A percentile compares a stretch with the other conserved stretches of the same genome.
Evolutionary conservation across 2,113 vertebrate genomes (phyloP).

Genomic region (Cichladusa arquata): DNA sequence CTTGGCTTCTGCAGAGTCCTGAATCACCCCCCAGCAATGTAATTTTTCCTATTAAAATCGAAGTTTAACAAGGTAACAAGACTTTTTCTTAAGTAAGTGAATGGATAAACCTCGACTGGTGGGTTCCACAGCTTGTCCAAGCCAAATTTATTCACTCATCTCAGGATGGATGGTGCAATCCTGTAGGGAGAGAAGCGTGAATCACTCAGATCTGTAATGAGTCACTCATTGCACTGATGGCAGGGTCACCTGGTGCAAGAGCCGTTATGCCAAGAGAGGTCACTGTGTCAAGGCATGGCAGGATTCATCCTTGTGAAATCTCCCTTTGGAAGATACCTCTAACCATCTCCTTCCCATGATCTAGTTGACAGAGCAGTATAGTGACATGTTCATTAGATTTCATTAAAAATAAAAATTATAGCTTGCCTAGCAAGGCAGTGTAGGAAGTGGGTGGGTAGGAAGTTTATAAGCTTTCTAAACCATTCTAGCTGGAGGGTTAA

Average conservation of each 20-base stretch:
- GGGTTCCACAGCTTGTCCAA: not conserved
- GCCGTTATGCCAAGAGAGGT: not conserved
- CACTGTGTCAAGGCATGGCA: not conserved
- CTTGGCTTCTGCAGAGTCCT: not conserved
- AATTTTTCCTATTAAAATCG: not conserved
- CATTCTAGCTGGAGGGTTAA: not conserved
- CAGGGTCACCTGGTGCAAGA: not conserved
- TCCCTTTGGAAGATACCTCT: not conserved
- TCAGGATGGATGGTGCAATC: conserved; percentile 13
- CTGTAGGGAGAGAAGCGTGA: not conserved
- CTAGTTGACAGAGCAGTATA: not conserved
- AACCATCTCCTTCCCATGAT: not conserved
- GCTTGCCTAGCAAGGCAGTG: not conserved
- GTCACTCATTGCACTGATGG: not conserved
- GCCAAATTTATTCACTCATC: not conserved
- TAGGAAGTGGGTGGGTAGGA: conserved; percentile 38
- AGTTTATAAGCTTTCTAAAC: conserved; percentile 12
- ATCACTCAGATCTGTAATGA: not conserved
- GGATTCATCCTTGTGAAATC: not conserved
- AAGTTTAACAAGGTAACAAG: not conserved
- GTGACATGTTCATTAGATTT: not conserved
- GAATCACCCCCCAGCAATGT: not conserved
- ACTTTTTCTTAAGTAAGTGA: not conserved
- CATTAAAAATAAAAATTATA: conserved; percentile 33
- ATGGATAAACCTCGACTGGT: not conserved